Evolutionary conservation across 2,888 invertebrate species (phyloP).

Genomic region (Trichogramma evanescens): DNA sequence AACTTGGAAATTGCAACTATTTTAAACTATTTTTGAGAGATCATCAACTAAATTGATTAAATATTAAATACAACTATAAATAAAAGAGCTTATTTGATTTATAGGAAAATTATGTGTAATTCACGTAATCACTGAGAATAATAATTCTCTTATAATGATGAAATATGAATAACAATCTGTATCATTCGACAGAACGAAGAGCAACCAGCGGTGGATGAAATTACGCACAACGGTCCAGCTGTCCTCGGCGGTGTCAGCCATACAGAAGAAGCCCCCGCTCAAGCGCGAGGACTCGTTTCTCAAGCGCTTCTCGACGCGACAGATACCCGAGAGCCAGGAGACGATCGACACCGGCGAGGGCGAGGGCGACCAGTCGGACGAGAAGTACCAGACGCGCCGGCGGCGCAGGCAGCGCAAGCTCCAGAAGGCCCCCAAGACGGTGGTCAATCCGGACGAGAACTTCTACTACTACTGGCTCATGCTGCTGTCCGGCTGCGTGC

Average conservation of each 20-base stretch:
- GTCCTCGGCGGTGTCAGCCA: conserved; percentile 71
- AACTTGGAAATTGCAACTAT: too few species aligned
- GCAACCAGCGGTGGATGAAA: conserved; percentile 95
- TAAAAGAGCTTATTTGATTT: background rate
- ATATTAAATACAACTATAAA: background rate
- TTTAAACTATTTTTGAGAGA: too few species aligned
- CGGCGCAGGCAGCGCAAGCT: conserved; percentile 59
- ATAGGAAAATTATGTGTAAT: background rate
- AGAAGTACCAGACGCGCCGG: conserved; percentile 52
- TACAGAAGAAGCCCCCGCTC: conserved; percentile 80
- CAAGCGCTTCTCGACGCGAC: conserved; percentile 87
- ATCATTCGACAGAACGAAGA: conserved; percentile 66
- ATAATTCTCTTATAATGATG: background rate
- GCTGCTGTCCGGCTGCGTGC: conserved; percentile 78
- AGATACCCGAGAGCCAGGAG: conserved; percentile 81
- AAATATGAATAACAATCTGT: background rate
- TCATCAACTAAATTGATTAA: too few species aligned
- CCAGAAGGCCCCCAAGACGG: conserved; percentile 68
- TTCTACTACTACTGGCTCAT: conserved; percentile 95
- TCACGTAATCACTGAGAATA: too few species aligned
- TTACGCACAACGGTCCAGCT: conserved; percentile 87
- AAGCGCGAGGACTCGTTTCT: conserved; percentile 90
- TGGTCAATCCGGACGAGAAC: conserved; percentile 92
- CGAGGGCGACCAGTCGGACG: conserved; percentile 51
- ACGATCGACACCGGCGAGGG: conserved; percentile 68